Evolutionary conservation across 1,140 invertebrate genomes (phyloP), one percentile per base, ranked within the genome.

Genomic region (Platyscapa corneri): DNA sequence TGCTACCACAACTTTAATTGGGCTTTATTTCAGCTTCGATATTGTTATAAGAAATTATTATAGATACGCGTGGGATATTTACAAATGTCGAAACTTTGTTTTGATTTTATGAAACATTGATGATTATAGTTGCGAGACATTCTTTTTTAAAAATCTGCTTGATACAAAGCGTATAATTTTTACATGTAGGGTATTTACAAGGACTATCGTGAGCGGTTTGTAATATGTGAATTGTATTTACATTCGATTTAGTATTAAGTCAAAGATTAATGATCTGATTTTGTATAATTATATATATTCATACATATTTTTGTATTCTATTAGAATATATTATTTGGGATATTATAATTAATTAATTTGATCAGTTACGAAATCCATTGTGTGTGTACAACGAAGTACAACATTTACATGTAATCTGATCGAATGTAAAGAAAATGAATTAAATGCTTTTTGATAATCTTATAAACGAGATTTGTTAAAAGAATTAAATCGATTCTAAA

Each of bases 81-180:
- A 79, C 42, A 81, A 79, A 67, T 85, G 84, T 81, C 42, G 84
- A 81, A 81, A 81, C 78, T 81, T 85, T 76, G 53, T 72, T 81
- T 76, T 49, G 84, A 75, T 76, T 81, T 85, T 65, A 81, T 53
- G 78, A 64, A 65, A 85, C 39, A 85, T 81, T 67, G 78, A 81
- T 72, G 65, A 75, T 81, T 77, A 37, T 20, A 56, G 34, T 72
- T 72, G 75, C 34, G 10, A 27, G 75, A n/a, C 72, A 85, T 75
- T 80, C 77, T 79, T 74, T 80, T 80, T 42, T 27, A 37, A 16
- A 74, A 56, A 83, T 34, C 49, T 20, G 37, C 10, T 67, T 6
- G 60, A 37, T 79, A 14, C 60, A 53, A 18, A 27, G 18, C 30
- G 37, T 67, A 56, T 32, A 74, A 79, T 74, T 80, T 70, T 27